Evolutionary conservation across 2,797 vertebrate genomes (phyloP).

Genomic region (Crypturellus tataupa): DNA sequence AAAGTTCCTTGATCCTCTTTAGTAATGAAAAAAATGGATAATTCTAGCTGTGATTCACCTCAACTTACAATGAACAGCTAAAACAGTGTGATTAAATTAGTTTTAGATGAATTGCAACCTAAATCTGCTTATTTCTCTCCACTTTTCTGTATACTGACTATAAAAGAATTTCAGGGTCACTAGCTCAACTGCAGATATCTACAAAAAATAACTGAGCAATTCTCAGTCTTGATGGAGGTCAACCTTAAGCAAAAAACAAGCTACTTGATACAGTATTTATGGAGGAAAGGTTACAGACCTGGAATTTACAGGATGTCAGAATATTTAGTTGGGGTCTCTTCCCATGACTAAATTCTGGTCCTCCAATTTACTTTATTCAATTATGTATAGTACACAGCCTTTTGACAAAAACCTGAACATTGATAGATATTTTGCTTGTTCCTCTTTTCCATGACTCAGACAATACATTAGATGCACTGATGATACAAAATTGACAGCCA

Average conservation of each 20-base stretch:
- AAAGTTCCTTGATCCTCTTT: not conserved
- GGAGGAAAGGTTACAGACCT: not conserved
- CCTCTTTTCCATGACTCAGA: not conserved
- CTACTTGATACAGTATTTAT: not conserved
- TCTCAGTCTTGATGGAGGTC: not conserved
- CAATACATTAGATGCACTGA: not conserved
- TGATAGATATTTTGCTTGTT: not conserved
- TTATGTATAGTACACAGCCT: not conserved
- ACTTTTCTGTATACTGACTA: not conserved
- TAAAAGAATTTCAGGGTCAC: not conserved
- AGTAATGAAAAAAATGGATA: not conserved
- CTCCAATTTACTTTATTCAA: not conserved
- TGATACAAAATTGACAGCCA: not conserved
- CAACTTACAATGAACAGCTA: not conserved
- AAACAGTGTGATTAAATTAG: not conserved
- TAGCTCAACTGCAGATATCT: not conserved
- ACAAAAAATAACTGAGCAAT: not conserved
- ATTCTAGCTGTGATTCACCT: not conserved
- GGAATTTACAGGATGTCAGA: not conserved
- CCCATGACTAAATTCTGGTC: not conserved
- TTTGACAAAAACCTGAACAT: not conserved
- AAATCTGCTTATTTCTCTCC: not conserved
- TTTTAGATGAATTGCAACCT: not conserved
- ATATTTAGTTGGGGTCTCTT: not conserved
- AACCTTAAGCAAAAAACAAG: not conserved